These are phyloP conservation scores for Cephus pulcher DNA, from an alignment of 2,888 invertebrate species.

Conservation along the genomic window DNA sequence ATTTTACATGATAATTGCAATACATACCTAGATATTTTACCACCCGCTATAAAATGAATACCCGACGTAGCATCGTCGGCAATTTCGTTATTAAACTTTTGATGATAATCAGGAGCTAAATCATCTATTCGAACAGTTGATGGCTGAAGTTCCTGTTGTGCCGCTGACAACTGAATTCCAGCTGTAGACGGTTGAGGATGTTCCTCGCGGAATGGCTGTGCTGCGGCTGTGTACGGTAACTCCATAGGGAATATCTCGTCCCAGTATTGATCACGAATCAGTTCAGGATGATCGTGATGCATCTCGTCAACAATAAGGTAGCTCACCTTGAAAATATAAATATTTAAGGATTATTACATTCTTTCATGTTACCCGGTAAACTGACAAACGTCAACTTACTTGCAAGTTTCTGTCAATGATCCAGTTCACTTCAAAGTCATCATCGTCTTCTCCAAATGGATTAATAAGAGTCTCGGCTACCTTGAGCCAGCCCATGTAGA, in stretches of 20 bases:
- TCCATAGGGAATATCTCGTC: conserved; percentile 76
- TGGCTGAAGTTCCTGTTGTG: conserved; percentile 74
- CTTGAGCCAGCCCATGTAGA: conserved; percentile 70
- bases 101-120: conserved; percentile 69
- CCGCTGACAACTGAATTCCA: conserved; percentile 80
- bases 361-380: neutral
- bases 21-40: conserved; percentile 53
- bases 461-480: conserved; percentile 69
- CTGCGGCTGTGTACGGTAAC: conserved; percentile 84
- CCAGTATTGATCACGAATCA: conserved; percentile 67
- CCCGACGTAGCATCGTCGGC: conserved; percentile 78
- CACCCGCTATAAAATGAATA: conserved; percentile 76
- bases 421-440: conserved; percentile 65
- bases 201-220: conserved; percentile 82
- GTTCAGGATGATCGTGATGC: conserved; percentile 66
- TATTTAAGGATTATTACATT: neutral
- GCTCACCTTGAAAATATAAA: conserved; percentile 50
- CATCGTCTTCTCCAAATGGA: conserved; percentile 61
- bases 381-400: conserved; percentile 43
- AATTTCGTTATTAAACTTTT: conserved; percentile 51
- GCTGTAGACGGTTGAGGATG: conserved; percentile 91
- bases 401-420: conserved; percentile 67
- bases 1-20: neutral
- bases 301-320: conserved; percentile 68
- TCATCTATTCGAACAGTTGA: conserved; percentile 82